phyloP scores from a whole-genome alignment of 2,113 vertebrate species.

The Machaerirhynchus nigripectus region DNA sequence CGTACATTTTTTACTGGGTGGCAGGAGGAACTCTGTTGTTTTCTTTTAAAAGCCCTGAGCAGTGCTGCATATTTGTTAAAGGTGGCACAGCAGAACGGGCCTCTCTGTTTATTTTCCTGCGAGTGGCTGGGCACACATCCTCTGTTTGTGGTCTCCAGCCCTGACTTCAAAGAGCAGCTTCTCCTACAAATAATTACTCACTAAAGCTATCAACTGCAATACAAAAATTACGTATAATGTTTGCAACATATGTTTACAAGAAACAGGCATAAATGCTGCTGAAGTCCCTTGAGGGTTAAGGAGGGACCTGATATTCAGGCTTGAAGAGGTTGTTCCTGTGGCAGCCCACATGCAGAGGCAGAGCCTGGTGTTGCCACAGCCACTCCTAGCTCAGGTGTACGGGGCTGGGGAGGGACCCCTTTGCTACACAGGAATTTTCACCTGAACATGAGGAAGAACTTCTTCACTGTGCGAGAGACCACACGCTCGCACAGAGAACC shows the following conservation, averaged over 20 bases:
- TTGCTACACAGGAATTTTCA: background rate
- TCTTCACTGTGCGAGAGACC: background rate
- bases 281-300: background rate
- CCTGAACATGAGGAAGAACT: background rate
- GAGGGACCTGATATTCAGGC: background rate
- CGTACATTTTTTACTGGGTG: slow-evolving; percentile 72
- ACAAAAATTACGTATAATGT: slow-evolving; percentile 36
- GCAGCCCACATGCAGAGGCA: background rate
- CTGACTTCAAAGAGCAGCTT: slow-evolving; percentile 54
- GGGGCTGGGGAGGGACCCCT: background rate
- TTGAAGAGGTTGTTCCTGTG: background rate
- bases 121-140: background rate
- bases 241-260: slow-evolving; percentile 33
- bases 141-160: background rate
- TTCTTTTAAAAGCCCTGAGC: slow-evolving; percentile 55
- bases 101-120: slow-evolving; percentile 43
- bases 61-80: slow-evolving; percentile 58
- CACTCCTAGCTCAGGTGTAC: background rate
- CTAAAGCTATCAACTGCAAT: slow-evolving; percentile 54
- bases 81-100: slow-evolving; percentile 39
- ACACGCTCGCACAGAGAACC: background rate
- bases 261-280: slow-evolving; percentile 13
- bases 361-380: background rate
- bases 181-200: slow-evolving; percentile 35
- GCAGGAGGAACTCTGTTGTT: slow-evolving; percentile 70